These are phyloP conservation scores for Actinia equina DNA, from an alignment of 64 coral and sea anemone species.

Conservation along the genomic window DNA sequence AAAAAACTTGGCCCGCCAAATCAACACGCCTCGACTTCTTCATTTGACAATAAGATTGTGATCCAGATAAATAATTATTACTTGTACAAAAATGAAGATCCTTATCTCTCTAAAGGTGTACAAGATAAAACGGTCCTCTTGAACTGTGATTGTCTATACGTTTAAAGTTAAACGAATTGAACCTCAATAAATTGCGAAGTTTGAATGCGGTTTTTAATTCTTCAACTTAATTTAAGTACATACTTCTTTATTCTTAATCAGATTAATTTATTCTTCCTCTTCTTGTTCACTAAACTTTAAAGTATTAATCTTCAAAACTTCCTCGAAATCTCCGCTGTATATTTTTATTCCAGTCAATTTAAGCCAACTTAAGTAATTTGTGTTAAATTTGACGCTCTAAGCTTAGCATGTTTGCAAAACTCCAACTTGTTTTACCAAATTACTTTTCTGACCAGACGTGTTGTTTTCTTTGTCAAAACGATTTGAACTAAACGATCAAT, in stretches of 20 bases:
- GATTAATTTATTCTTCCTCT: too few relatives aligned
- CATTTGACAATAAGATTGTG: neutral
- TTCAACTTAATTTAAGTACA: neutral
- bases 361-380: neutral
- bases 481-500: neutral
- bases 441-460: neutral
- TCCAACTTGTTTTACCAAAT: neutral
- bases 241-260: neutral
- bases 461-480: neutral
- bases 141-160: neutral
- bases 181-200: neutral
- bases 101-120: neutral
- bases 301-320: neutral
- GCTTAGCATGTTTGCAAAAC: neutral
- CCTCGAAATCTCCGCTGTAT: neutral
- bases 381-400: neutral
- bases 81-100: neutral
- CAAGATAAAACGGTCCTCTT: neutral
- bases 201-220: neutral
- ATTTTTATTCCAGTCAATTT: neutral
- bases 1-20: neutral
- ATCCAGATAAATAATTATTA: neutral
- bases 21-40: neutral
- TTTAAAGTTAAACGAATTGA: neutral
- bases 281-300: neutral